Conservation (phyloP, 2,888 invertebrate species). For the Lasioglossum vierecki region DNA sequence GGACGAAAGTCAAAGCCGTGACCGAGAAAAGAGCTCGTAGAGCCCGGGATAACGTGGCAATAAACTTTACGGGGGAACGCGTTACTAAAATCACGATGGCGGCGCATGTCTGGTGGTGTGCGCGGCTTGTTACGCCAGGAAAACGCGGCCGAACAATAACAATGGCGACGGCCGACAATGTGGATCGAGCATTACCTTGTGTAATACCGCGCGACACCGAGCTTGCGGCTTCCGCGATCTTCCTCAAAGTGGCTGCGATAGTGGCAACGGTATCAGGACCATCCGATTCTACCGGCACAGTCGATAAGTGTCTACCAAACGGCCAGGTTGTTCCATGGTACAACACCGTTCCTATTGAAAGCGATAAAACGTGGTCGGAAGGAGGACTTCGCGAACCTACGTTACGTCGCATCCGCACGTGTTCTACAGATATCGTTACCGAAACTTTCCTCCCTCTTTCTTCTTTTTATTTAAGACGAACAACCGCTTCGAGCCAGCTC, state of each 20-base stretch:
- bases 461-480: background rate
- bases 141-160: conserved; percentile 26
- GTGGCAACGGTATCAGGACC: conserved; percentile 1
- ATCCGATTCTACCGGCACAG: conserved; percentile 2
- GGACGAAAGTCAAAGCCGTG: background rate
- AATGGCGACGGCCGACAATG: conserved; percentile 19
- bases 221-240: conserved; percentile 10
- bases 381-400: background rate
- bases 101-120: background rate
- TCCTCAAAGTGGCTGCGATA: conserved; percentile 22
- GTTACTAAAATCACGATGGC: conserved; percentile 24
- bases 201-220: conserved; percentile 31
- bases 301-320: conserved; percentile 13
- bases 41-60: background rate
- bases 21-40: background rate
- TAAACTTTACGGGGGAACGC: conserved; percentile 3
- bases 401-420: background rate
- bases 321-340: background rate
- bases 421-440: background rate
- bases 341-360: background rate
- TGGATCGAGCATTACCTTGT: conserved; percentile 23
- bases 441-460: background rate
- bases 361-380: conserved; percentile 13
- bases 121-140: conserved; percentile 23
- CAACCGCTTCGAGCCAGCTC: background rate